Conservation (phyloP, 2,888 invertebrate species). For the Yponomeuta cagnagella region DNA sequence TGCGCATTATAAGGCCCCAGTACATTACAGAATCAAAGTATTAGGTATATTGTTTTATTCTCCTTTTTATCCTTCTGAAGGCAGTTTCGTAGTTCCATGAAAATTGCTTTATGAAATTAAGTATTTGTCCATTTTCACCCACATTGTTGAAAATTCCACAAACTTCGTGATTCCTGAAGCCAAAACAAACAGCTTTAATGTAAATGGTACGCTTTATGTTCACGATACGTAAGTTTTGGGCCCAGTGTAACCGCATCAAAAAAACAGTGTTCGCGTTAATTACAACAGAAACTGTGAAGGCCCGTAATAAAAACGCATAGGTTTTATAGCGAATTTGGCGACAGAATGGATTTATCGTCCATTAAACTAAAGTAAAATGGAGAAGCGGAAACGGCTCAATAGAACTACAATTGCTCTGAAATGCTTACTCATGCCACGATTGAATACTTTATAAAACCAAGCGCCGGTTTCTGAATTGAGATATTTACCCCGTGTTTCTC, state of each 20-base stretch:
- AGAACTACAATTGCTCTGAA: neutral
- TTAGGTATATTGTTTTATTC: too few species aligned
- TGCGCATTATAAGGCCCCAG: too few species aligned
- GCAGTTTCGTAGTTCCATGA: too few species aligned
- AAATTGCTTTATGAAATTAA: too few species aligned
- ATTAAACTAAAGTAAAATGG: neutral
- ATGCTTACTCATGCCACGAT: neutral
- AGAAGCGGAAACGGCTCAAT: neutral
- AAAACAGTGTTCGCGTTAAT: conserved; percentile 26
- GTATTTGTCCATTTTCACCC: too few species aligned
- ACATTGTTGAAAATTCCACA: too few species aligned
- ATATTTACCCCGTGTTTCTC: too few species aligned
- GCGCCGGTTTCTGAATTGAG: too few species aligned
- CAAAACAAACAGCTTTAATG: neutral
- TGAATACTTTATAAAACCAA: too few species aligned
- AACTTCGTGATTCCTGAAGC: too few species aligned
- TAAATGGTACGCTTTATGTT: neutral
- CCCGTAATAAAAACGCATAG: conserved; percentile 20
- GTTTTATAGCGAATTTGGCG: conserved; percentile 11
- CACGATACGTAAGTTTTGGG: neutral
- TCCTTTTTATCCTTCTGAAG: too few species aligned
- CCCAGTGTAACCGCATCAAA: neutral
- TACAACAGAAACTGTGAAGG: conserved; percentile 23
- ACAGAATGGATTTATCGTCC: conserved; percentile 14
- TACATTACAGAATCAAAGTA: too few species aligned